A percentile compares a stretch with the other conserved stretches of the same genome.
Conservation (phyloP, 2,797 vertebrate genomes). For the Carcharodon carcharias region DNA sequence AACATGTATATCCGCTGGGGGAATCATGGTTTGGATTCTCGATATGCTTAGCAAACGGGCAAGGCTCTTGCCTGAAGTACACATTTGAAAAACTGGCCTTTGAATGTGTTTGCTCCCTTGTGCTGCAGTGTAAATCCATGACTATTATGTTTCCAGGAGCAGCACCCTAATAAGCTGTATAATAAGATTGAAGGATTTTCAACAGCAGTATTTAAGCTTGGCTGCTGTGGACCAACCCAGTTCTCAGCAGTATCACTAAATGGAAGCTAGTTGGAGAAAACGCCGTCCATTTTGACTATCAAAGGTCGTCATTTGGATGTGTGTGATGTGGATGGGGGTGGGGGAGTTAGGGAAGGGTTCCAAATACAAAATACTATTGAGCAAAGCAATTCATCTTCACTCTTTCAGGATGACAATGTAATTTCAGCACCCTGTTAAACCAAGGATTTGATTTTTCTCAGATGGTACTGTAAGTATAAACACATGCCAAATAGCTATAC, state of each 20-base stretch:
- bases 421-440: conserved; percentile 32
- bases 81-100: neutral
- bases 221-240: neutral
- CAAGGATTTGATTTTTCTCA: conserved; percentile 12
- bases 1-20: neutral
- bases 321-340: neutral
- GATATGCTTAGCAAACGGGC: neutral
- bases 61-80: neutral
- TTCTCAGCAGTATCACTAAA: neutral
- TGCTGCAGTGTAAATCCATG: neutral
- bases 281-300: neutral
- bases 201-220: neutral
- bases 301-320: neutral
- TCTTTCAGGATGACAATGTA: conserved; percentile 3
- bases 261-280: neutral
- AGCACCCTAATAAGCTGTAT: neutral
- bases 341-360: neutral
- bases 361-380: neutral
- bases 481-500: conserved; percentile 10
- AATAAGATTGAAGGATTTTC: neutral
- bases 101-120: neutral
- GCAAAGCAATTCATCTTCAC: neutral
- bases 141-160: neutral
- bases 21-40: neutral
- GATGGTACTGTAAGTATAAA: neutral